These are phyloP conservation scores for Melanotaenia maccullochi DNA, from an alignment of 2,797 vertebrate species.

Conservation along the genomic window DNA sequence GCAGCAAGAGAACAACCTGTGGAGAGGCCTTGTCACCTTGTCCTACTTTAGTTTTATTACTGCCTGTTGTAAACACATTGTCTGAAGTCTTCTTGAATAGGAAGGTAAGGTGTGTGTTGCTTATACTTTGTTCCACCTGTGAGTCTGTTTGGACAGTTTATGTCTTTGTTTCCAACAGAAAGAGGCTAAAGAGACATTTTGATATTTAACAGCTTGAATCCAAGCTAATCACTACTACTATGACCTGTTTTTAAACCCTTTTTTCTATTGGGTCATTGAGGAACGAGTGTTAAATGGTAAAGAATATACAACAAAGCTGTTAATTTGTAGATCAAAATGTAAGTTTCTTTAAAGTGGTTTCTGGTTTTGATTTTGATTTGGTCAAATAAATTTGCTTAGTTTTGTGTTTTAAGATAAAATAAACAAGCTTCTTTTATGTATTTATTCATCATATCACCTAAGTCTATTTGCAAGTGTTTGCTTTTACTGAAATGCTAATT, in stretches of 20 bases:
- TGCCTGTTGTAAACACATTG: neutral
- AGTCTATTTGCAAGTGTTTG: neutral
- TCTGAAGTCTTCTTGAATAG: conserved; percentile 20
- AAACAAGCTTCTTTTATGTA: neutral
- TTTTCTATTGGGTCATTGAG: neutral
- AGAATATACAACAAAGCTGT: neutral
- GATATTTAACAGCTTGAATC: neutral
- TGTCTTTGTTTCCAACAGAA: neutral
- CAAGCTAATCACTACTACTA: conserved; percentile 8
- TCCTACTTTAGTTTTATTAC: conserved; percentile 8
- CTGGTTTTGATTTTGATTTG: conserved; percentile 5
- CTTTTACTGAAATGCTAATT: neutral
- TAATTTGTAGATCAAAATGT: conserved; percentile 16
- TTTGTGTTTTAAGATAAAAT: conserved; percentile 3
- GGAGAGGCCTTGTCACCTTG: conserved; percentile 5
- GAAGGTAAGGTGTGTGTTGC: conserved; percentile 57
- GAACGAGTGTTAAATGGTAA: neutral
- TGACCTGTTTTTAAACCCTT: conserved; percentile 16
- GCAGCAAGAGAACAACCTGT: conserved; percentile 21
- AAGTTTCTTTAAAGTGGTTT: neutral
- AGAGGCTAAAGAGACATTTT: neutral
- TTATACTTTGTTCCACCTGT: conserved; percentile 14
- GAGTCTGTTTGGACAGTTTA: neutral
- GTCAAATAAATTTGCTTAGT: conserved; percentile 5
- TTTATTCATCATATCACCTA: neutral